Base-by-base conservation (phyloP, 2,113 vertebrate genomes). In the Okapia johnstoni region DNA sequence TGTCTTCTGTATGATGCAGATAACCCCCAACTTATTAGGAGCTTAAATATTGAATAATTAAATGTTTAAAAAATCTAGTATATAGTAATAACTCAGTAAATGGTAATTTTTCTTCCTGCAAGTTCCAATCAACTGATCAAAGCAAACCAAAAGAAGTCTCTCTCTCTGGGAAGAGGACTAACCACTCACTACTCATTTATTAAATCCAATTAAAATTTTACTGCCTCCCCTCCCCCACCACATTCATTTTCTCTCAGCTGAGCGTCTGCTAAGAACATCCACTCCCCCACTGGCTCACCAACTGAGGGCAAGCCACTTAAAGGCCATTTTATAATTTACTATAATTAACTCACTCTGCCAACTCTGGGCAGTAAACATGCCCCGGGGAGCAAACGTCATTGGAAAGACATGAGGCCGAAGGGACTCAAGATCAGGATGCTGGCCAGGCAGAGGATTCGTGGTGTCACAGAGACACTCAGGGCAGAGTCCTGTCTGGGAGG, bases 161-260 rank as follows among this genome's bases (percentile, higher is more conserved):
- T 30, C 33, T 52, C 28, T 86, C 73, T 60, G 73, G 84, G 17
- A 60, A 54, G 48, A 86, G 43, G 12, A 33, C 80, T 8, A 40
- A 46, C 23, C 21, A 5, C 11, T 40, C 81, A 73, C 36, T 5
- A 73, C 36, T 73, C 66, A 60, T 73, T 54, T 73, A 60, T 55
- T 46, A 83, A 96, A 54, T 76, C 76, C 46, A 26, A 83, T 92
- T 85, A 40, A 14, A 84, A 91, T 17, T 7, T 87, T 43, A 40
- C 33, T n/a, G 28, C 48, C 26, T 19, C 4, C 26, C 15, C 28
- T 16, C 16, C 6, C 5, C 43, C 0, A 4, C 11, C 88, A 4
- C 16, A 40, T 48, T 54, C 46, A 1, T 26, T 40, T 28, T 3
- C 76, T n/a, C 40, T 63, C 61, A 9, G 43, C 25, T 23, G 58